Percentiles rank a stretch among this genome's conserved stretches.
Evolutionary conservation across 1,140 invertebrate genomes (phyloP).

Genomic region (Tetragnatha versicolor): DNA sequence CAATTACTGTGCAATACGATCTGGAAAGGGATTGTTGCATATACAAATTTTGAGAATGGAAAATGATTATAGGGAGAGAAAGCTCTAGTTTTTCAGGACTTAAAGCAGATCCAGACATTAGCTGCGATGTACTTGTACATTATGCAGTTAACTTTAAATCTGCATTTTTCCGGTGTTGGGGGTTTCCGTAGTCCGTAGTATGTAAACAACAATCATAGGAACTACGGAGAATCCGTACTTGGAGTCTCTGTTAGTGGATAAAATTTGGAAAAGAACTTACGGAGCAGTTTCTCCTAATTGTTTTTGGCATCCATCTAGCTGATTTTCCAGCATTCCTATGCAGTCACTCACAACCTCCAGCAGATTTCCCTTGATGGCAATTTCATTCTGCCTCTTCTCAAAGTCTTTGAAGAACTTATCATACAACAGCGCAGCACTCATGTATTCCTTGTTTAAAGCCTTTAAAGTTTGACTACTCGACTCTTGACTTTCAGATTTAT

Average conservation of each 20-base stretch:
- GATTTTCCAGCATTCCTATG: conserved; percentile 86
- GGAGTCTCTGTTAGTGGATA: no score
- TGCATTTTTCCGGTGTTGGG: no score
- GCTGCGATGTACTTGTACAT: no score
- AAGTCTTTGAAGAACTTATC: conserved; percentile 78
- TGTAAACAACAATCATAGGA: no score
- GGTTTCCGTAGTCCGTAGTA: neutral
- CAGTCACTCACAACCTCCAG: conserved; percentile 85
- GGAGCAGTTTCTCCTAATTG: conserved; percentile 1
- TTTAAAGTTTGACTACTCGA: conserved; percentile 76
- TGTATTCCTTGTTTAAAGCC: conserved; percentile 77
- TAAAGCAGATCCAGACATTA: no score
- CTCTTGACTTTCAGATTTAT: conserved; percentile 75
- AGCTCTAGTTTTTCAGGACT: no score
- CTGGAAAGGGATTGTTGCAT: no score
- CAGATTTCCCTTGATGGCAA: conserved; percentile 81
- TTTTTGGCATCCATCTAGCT: conserved; percentile 63
- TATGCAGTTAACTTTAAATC: neutral
- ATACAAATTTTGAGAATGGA: no score
- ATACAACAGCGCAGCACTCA: conserved; percentile 75
- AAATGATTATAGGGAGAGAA: no score
- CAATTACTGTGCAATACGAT: no score
- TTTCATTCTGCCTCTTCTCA: conserved; percentile 74
- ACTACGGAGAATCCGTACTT: neutral
- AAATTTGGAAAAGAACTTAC: conserved; percentile 37